Evolutionary conservation across 2,888 invertebrate species (phyloP).

Genomic region (Xylota sylvarum): DNA sequence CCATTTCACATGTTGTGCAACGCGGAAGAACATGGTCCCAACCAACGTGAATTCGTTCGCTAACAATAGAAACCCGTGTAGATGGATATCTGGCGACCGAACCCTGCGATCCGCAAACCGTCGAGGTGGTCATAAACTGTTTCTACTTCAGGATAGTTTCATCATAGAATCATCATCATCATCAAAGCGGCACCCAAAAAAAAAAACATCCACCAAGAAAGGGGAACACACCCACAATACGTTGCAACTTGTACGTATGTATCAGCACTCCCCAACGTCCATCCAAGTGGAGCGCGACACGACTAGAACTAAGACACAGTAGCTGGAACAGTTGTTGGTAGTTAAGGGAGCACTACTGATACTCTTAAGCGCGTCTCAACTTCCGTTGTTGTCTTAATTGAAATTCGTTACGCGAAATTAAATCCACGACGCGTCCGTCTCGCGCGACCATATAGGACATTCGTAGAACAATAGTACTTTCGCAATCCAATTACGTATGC

Average conservation of each 20-base stretch:
- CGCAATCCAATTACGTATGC: slow-evolving; percentile 67
- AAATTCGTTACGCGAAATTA: slow-evolving; percentile 74
- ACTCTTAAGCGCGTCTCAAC: slow-evolving; percentile 57
- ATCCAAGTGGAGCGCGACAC: slow-evolving; percentile 23
- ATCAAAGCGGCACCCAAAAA: slow-evolving; percentile 76
- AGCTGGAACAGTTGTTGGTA: slow-evolving; percentile 37
- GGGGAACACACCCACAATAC: slow-evolving; percentile 69
- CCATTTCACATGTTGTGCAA: slow-evolving; percentile 74
- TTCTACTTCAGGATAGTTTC: slow-evolving; percentile 53
- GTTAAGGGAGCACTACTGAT: slow-evolving; percentile 39
- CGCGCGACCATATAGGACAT: slow-evolving; percentile 37
- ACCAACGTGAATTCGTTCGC: slow-evolving; percentile 46
- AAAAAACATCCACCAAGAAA: slow-evolving; percentile 41
- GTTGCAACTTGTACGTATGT: slow-evolving; percentile 37
- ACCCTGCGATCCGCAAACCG: slow-evolving; percentile 54
- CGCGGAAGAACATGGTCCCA: slow-evolving; percentile 63
- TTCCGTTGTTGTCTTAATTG: slow-evolving; percentile 74
- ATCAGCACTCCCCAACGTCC: slow-evolving; percentile 42
- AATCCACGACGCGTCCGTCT: slow-evolving; percentile 61
- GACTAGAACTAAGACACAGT: slow-evolving; percentile 40
- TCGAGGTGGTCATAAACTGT: slow-evolving; percentile 69
- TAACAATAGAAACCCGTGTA: slow-evolving; percentile 66
- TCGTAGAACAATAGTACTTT: slow-evolving; percentile 67
- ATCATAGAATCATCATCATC: slow-evolving; percentile 50
- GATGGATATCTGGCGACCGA: slow-evolving; percentile 67